Base-by-base conservation (phyloP, 2,888 invertebrate genomes). In the Dryobotodes eremita region DNA sequence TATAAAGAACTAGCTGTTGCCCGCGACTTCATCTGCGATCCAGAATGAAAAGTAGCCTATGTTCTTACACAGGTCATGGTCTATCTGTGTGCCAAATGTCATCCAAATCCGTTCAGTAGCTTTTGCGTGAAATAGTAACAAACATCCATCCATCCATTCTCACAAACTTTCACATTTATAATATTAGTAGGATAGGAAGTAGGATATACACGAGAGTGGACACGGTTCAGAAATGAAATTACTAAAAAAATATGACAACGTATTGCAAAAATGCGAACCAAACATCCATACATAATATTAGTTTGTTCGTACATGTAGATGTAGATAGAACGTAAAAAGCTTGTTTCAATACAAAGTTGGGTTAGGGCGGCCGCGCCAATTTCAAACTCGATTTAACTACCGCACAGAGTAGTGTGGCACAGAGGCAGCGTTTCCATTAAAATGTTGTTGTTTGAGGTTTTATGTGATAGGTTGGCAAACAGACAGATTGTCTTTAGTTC, bases 381-480 rank as follows among this genome's bases (percentile, higher is more conserved):
- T 92, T 91, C 88, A 90, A 90, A 94, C 92, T 93, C 93, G 88
- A 94, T 93, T 93, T 91, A 94, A 92, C 93, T 89, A 87, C 81
- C 79, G 73, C 80, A 73, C 59, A 86, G 88, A 78, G 78, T 61
- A 86, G 71, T 62, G 75, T 10, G 17, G n/a, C 42, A 11, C 70
- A 82, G 86, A 87, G 80, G 17, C 50, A n/a, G 61, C 77, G 68
- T 48, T 84, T 85, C 79, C 83, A 77, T 82, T 61, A 73, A 59
- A 71, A 77, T 66, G 15, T 82, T 71, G 70, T 68, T 65, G 86
- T 83, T 68, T 71, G 82, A 36, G 74, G 85, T 80, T 80, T 83
- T 76, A 69, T 83, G 50, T 57, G 42, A 80, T 82, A 15, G 76
- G 26, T 61, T 80, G 66, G 76, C 61, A 55, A 36, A 66, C 59